Conservation (phyloP, 2,888 invertebrate genomes). For the Megastigmus dorsalis region DNA sequence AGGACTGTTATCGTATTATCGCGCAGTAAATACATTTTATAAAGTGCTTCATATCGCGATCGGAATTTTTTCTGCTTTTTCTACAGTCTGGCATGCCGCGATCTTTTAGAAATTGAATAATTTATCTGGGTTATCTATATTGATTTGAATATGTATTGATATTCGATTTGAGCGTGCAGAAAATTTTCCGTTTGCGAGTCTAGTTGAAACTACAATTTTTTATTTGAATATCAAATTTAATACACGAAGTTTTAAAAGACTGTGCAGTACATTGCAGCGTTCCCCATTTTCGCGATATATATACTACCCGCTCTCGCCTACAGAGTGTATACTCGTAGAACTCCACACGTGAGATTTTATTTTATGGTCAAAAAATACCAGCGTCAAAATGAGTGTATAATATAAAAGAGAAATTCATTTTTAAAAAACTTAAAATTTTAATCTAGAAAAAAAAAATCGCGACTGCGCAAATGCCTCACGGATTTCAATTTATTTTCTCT, state of each 20-base stretch:
- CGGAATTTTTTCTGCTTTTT: not conserved
- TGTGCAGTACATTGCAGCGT: too few species aligned
- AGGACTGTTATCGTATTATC: not conserved
- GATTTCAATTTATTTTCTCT: too few species aligned
- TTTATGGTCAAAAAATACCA: too few species aligned
- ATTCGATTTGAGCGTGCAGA: constrained; percentile 16
- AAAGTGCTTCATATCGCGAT: too few species aligned
- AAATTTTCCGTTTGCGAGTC: not conserved
- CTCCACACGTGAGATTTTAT: too few species aligned
- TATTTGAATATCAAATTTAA: constrained; percentile 19
- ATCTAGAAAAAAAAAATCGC: too few species aligned
- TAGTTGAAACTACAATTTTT: not conserved
- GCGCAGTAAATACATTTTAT: not conserved
- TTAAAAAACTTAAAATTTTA: too few species aligned
- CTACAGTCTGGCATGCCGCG: not conserved
- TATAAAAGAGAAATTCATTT: not conserved
- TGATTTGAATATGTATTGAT: constrained; percentile 20
- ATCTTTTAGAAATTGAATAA: too few species aligned
- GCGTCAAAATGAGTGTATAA: not conserved
- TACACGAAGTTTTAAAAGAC: not conserved
- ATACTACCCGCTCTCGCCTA: not conserved
- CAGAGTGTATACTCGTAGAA: too few species aligned
- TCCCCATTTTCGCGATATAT: too few species aligned
- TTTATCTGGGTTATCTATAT: not conserved
- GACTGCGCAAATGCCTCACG: too few species aligned